Evolutionary conservation across 2,888 invertebrate genomes (phyloP), one percentile per base, ranked within the genome.

Genomic region (Gastracanthus pulcherrimus): DNA sequence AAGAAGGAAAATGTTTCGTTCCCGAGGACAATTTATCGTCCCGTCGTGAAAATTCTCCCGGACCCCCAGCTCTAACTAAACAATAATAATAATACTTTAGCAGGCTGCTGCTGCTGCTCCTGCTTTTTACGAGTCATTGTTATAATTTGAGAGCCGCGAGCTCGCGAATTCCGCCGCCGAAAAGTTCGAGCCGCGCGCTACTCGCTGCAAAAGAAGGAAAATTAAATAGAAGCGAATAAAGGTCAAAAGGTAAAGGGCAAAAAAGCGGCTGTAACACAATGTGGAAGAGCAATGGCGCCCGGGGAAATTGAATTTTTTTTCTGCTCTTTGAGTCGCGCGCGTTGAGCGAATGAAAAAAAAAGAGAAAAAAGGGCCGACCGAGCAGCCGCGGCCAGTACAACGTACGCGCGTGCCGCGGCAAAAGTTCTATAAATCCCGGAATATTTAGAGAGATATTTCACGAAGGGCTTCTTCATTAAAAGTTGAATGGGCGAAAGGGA

Each of bases 281-380:
- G 41, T 23, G 26, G 5, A 29, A 51, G 23, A 34, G 16, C 48
- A 60, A 34, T 13, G 23, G 31, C 29, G 31, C 3, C 36, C 38
- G 23, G 62, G 76, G 23, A 64, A 76, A 76, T 70, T 76, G 76
- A 71, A 80, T 80, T 80, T 69, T 64, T 48, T 48, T n/a, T 16
- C 48, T 41, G 48, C 36, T 48, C 34, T 69, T 45, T 48, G 45
- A 19, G 45, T n/a, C 55, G 26, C 13, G 11, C 29, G 60, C 16
- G 60, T 29, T 29, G 1, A 31, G 29, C 48, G 48, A 48, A 48
- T 3, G 5, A 29, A 58, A 79, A 74, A 79, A 60, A 48, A n/a
- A 55, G 7, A 11, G 66, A 45, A 41, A 72, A 78, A 71, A 60
- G 51, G 69, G 26, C 4, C 45, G 19, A 11, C n/a, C n/a, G n/a